Evolutionary conservation across 2,113 vertebrate species (phyloP).

Genomic region (Nibea albiflora): DNA sequence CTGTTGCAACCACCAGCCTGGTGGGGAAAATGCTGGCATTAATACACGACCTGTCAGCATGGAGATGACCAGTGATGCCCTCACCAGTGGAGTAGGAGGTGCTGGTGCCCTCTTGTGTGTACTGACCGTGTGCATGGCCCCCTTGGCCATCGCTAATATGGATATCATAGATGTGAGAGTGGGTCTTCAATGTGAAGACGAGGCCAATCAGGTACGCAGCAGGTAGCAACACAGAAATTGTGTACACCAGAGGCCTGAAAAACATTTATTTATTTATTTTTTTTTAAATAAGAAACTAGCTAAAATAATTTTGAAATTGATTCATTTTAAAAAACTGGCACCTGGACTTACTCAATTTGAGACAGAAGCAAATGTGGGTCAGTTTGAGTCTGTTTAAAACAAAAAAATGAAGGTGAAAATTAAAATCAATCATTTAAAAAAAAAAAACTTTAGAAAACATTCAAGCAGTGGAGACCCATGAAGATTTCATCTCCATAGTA

Average conservation of each 20-base stretch:
- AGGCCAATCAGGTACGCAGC: conserved; percentile 88
- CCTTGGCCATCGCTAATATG: conserved; percentile 85
- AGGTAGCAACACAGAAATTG: conserved; percentile 85
- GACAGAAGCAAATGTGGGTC: conserved; percentile 86
- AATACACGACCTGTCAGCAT: conserved; percentile 53
- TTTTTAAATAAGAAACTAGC: neutral
- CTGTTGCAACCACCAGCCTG: conserved; percentile 30
- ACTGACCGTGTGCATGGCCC: conserved; percentile 86
- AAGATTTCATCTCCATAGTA: neutral
- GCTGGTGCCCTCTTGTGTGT: conserved; percentile 31
- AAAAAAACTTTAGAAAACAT: neutral
- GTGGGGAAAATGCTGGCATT: conserved; percentile 55
- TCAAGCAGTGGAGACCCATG: neutral
- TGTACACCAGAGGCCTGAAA: conserved; percentile 86
- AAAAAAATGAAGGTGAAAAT: conserved; percentile 11
- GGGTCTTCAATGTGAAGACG: conserved; percentile 90
- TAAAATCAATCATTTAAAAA: neutral
- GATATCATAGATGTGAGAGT: conserved; percentile 89
- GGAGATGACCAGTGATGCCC: conserved; percentile 26
- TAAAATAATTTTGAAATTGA: neutral
- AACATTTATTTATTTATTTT: neutral
- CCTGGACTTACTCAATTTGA: conserved; percentile 89
- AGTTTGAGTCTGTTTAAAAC: conserved; percentile 73
- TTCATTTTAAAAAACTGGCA: neutral
- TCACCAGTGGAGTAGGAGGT: conserved; percentile 33